Base-by-base conservation (phyloP, 2,113 vertebrate genomes). In the Hemiscyllium ocellatum region DNA sequence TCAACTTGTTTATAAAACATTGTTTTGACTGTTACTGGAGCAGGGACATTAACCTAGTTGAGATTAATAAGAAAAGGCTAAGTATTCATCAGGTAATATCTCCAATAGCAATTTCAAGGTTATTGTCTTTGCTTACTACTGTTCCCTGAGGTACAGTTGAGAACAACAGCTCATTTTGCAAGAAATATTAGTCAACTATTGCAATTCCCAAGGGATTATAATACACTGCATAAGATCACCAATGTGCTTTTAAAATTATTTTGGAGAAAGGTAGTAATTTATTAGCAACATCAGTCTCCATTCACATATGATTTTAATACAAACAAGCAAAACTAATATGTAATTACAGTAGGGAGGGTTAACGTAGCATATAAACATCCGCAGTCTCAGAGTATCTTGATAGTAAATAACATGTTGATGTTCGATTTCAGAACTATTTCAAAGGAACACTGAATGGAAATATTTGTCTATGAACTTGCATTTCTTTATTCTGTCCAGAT, bases 251-350 rank as follows among this genome's bases (percentile, higher is more conserved):
- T 69, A 47, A 52, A 52, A 89, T 89, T 52, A 89, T 61, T 89
- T 50, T 50, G 47, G n/a, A 37, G 22, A 94, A 94, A 69, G 66
- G 91, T 94, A 10, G 65, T 68, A 42, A 66, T 94, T 94, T 94
- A 94, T 37, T 83, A 47, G 5, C 37, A 83, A 83, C 80, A 83
- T 90, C 29, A 90, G 29, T 90, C 56, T 26, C 93, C 69, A 47
- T 42, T 68, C 68, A 94, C 70, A 69, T 26, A 70, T 94, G 37
- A 70, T 22, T 94, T 94, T 68, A 94, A 94, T 94, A 47, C 68
- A 29, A 94, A 68, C 66, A 70, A 19, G 6, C 70, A 47, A 94
- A 94, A 70, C 87, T 61, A 90, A 90, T 52, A 89, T 94, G 87
- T 94, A 94, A 94, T 50, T 94, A 72, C 5, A 94, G 93, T 47